Evolutionary conservation across 2,888 invertebrate genomes (phyloP), one percentile per base, ranked within the genome.

Genomic region (Limenitis camilla): DNA sequence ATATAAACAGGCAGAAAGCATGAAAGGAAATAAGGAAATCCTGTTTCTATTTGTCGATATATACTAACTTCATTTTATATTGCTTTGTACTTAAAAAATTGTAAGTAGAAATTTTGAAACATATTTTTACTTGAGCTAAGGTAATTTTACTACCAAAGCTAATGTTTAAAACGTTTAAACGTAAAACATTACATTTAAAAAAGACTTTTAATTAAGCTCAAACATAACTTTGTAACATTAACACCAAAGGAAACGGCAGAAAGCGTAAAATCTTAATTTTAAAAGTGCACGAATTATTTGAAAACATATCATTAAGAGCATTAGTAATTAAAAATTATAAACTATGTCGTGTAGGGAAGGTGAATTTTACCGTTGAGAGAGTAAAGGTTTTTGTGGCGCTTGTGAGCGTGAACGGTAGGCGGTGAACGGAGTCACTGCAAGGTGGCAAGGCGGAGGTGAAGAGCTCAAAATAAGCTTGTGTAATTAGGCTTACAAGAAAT

Each of bases 401-500:
- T 75, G 69, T 72, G 73, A 72, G 48, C 56, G 41, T 42, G 46
- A 30, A 42, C 42, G 40, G 40, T 32, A 32, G 38, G 33, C 35
- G 48, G 33, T 31, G 32, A 32, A 11, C 11, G 32, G 7, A 11
- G 19, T 39, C 19, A 11, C 27, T 8, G 19, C 5, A 39, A 46
- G 56, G 52, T 45, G 44, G 51, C 45, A 48, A 49, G 29, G 52
- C 33, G 40, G 41, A 33, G 42, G 50, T 10, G 35, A 36, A 31
- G 55, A 44, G 41, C 36, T 36, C 28, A 28, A 28, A 28, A 52
- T 52, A 61, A 63, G 65, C 62, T 68, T 72, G 74, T 76, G 79
- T 81, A 83, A 82, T 82, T 81, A 80, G 81, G 77, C 79, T 76
- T 73, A 78, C 74, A 78, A 79, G 80, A 74, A 78, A 78, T 77